Conservation (phyloP, 2,797 vertebrate genomes). For the Megalops cyprinoides region DNA sequence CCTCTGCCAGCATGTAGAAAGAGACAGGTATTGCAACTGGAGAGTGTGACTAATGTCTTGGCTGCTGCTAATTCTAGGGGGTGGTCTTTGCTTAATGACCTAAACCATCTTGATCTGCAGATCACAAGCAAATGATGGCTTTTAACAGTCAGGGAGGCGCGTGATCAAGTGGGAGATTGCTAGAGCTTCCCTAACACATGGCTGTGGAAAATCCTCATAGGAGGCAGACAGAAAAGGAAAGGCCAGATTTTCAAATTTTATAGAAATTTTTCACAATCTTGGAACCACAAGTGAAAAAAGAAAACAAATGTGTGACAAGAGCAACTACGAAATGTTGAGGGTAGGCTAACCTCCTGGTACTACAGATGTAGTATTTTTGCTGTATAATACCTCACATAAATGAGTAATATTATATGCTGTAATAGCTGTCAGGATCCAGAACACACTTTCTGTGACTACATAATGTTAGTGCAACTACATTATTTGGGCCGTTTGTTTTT, state of each 20-base stretch:
- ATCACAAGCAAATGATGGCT: slow-evolving; percentile 10
- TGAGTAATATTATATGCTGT: neutral
- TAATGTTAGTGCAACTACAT: neutral
- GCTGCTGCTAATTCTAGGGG: slow-evolving; percentile 47
- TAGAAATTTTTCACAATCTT: neutral
- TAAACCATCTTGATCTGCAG: slow-evolving; percentile 17
- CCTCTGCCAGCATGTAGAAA: slow-evolving; percentile 23
- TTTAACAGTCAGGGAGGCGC: slow-evolving; percentile 15
- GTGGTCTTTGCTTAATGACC: slow-evolving; percentile 40
- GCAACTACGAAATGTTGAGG: neutral
- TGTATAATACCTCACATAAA: neutral
- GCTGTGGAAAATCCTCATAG: neutral
- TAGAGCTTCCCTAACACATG: neutral
- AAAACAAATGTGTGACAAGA: neutral
- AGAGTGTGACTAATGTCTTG: slow-evolving; percentile 50
- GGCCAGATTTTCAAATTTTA: neutral
- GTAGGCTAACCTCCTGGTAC: neutral
- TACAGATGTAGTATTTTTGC: neutral
- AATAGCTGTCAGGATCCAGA: neutral
- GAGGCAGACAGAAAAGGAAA: neutral
- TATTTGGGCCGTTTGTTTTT: neutral
- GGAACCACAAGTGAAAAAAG: neutral
- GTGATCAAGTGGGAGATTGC: neutral
- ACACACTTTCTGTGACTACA: neutral
- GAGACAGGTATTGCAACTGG: slow-evolving; percentile 32